Conservation (phyloP, 2,888 invertebrate species). For the Linnaemya tessellans region DNA sequence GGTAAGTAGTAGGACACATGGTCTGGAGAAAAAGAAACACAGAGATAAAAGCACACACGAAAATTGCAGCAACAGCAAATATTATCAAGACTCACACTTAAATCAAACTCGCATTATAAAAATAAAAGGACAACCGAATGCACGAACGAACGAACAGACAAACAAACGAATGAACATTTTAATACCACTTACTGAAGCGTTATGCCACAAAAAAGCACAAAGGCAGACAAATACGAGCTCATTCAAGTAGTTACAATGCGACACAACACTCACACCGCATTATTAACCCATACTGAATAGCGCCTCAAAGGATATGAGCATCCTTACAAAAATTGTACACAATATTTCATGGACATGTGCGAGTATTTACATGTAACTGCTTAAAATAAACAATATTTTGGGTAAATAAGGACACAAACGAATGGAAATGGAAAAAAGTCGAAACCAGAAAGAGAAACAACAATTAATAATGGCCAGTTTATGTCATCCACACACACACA, state of each 20-base stretch:
- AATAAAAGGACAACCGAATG: slow-evolving; percentile 62
- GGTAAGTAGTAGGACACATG: slow-evolving; percentile 14
- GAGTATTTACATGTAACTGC: slow-evolving; percentile 56
- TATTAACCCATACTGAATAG: background rate
- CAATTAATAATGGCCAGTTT: slow-evolving; percentile 62
- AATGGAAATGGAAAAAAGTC: slow-evolving; percentile 42
- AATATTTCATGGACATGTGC: slow-evolving; percentile 14
- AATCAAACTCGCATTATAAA: slow-evolving; percentile 21
- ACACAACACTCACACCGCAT: slow-evolving; percentile 64
- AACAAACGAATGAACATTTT: slow-evolving; percentile 78
- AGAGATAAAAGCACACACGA: slow-evolving; percentile 23
- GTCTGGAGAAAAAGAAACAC: slow-evolving; percentile 5
- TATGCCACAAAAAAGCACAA: slow-evolving; percentile 78
- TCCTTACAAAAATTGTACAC: slow-evolving; percentile 28
- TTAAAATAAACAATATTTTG: slow-evolving; percentile 71
- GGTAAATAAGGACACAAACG: slow-evolving; percentile 64
- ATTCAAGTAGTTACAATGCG: slow-evolving; percentile 73
- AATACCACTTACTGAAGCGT: slow-evolving; percentile 81
- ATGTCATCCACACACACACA: slow-evolving; percentile 28
- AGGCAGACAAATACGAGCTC: slow-evolving; percentile 62
- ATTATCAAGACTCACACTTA: slow-evolving; percentile 60
- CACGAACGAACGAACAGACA: slow-evolving; percentile 77
- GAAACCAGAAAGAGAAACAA: slow-evolving; percentile 35
- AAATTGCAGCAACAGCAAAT: slow-evolving; percentile 67
- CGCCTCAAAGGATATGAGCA: slow-evolving; percentile 54